Evolutionary conservation across 2,113 vertebrate species (phyloP).

Genomic region (Crotalus horridus): DNA sequence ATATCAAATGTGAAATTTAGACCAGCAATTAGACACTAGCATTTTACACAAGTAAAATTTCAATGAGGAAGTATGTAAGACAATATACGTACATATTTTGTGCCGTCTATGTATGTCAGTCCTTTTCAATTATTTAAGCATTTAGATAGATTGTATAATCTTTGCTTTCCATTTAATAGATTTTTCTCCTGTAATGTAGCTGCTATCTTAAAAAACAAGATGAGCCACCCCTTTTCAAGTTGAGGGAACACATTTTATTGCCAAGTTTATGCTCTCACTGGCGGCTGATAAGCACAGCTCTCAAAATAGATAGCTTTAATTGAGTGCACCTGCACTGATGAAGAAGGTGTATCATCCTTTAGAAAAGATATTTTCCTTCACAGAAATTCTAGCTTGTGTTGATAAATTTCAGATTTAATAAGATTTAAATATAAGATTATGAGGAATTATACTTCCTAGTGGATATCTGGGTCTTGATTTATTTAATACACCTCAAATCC

Average conservation of each 20-base stretch:
- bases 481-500: neutral
- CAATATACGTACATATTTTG: neutral
- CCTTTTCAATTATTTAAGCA: neutral
- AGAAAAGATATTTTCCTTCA: neutral
- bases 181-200: neutral
- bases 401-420: neutral
- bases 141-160: slow-evolving; percentile 13
- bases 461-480: neutral
- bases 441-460: neutral
- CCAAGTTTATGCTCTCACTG: slow-evolving; percentile 1
- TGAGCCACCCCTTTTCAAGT: neutral
- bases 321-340: neutral
- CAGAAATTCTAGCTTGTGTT: neutral
- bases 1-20: neutral
- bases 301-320: slow-evolving; percentile 20
- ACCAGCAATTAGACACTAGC: neutral
- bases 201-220: neutral
- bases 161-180: neutral
- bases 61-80: neutral
- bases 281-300: neutral
- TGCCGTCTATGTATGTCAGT: neutral
- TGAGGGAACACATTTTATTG: slow-evolving; percentile 7
- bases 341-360: neutral
- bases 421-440: neutral
- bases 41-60: neutral